Conservation (phyloP, 2,797 vertebrate genomes). For the Pyrocephalus nanus region DNA sequence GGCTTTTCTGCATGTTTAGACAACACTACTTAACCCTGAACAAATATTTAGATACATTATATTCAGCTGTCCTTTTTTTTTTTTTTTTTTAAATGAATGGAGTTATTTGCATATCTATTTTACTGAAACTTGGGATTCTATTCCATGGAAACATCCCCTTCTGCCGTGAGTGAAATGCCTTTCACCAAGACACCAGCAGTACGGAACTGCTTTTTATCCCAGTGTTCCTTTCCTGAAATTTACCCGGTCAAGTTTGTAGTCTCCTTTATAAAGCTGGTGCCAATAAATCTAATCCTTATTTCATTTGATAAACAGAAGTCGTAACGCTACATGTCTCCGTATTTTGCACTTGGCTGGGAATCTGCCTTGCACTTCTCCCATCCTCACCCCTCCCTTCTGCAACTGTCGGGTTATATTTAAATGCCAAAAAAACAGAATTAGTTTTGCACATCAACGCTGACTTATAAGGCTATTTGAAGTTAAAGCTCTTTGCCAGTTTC, state of each 20-base stretch:
- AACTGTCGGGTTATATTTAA: slow-evolving; percentile 22
- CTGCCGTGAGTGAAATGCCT: neutral
- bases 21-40: slow-evolving; percentile 27
- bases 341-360: neutral
- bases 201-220: neutral
- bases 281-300: neutral
- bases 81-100: neutral
- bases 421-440: slow-evolving; percentile 12
- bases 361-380: neutral
- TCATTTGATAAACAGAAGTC: neutral
- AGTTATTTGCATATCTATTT: slow-evolving; percentile 13
- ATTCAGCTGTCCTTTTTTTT: neutral
- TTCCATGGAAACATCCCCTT: neutral
- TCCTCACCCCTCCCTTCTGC: neutral
- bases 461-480: slow-evolving; percentile 61
- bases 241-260: neutral
- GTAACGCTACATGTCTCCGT: accelerated
- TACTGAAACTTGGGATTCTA: neutral
- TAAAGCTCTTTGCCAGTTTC: slow-evolving; percentile 67
- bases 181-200: neutral
- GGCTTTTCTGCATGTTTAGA: slow-evolving; percentile 17
- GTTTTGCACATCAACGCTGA: slow-evolving; percentile 20
- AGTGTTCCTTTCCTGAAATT: neutral
- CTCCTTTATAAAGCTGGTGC: neutral
- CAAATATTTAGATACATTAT: slow-evolving; percentile 41